Evolutionary conservation across 2,888 invertebrate genomes (phyloP).

Genomic region (Thymelicus lineola): DNA sequence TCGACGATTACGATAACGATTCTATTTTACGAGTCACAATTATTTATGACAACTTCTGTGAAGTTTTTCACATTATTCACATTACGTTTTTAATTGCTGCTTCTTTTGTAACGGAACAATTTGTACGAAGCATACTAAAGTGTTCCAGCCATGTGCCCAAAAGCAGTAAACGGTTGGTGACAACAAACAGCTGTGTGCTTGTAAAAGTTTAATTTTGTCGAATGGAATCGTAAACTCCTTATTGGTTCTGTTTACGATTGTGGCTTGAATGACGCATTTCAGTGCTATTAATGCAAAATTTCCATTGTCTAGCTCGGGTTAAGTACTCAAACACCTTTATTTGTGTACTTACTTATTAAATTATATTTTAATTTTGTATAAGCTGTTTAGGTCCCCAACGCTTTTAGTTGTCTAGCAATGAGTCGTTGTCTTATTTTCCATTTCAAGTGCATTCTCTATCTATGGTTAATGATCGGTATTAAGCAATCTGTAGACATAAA

Average conservation of each 20-base stretch:
- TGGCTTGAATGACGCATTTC: conserved; percentile 62
- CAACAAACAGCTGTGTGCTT: conserved; percentile 69
- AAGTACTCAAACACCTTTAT: background rate
- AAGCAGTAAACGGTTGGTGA: conserved; percentile 48
- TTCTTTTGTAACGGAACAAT: background rate
- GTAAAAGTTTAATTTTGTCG: conserved; percentile 80
- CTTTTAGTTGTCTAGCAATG: background rate
- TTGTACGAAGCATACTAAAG: background rate
- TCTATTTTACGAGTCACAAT: background rate
- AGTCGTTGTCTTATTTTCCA: background rate
- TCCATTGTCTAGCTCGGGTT: conserved; percentile 30
- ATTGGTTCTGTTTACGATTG: conserved; percentile 79
- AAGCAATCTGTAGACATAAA: no score
- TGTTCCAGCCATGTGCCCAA: background rate
- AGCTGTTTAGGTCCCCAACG: no score
- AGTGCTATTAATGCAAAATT: conserved; percentile 55
- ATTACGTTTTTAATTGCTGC: background rate
- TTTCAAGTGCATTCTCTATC: background rate
- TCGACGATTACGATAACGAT: conserved; percentile 24
- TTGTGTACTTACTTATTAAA: background rate
- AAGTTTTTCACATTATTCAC: no score
- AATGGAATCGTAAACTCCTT: conserved; percentile 78
- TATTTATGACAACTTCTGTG: background rate
- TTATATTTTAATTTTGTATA: background rate
- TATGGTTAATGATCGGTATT: no score